Percentiles rank a stretch among this genome's conserved stretches.
Evolutionary conservation across 2,888 invertebrate species (phyloP).

Genomic region (Parasteatoda lunata): DNA sequence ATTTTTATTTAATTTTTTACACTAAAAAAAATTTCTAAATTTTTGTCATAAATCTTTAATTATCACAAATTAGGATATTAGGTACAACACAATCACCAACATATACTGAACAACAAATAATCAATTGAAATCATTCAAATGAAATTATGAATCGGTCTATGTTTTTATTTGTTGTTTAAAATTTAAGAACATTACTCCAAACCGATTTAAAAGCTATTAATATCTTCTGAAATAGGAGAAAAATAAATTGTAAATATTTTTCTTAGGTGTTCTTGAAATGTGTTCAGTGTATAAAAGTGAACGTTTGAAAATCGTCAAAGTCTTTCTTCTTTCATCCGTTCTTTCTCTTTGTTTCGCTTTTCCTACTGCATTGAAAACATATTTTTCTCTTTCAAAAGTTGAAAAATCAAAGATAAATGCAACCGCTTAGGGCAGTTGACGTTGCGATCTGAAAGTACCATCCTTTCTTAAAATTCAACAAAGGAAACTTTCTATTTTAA

Average conservation of each 20-base stretch:
- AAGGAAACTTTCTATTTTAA: not conserved
- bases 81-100: too few relatives aligned
- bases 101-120: too few relatives aligned
- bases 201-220: not conserved
- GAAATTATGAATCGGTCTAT: too few relatives aligned
- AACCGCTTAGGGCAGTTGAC: constrained; percentile 28
- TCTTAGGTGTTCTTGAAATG: not conserved
- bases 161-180: too few relatives aligned
- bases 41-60: too few relatives aligned
- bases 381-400: constrained; percentile 39
- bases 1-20: too few relatives aligned
- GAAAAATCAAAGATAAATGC: constrained; percentile 50
- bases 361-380: constrained; percentile 39
- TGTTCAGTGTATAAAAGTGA: constrained; percentile 11
- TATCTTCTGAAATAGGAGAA: not conserved
- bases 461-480: not conserved
- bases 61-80: too few relatives aligned
- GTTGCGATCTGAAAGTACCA: not conserved
- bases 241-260: not conserved
- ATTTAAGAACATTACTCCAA: too few relatives aligned
- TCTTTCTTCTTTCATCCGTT: not conserved
- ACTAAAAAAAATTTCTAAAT: too few relatives aligned
- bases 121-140: too few relatives aligned
- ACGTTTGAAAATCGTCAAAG: not conserved
- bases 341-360: constrained; percentile 18